Evolutionary conservation across 1,140 invertebrate genomes (phyloP).

Genomic region (Lycorma delicatula): DNA sequence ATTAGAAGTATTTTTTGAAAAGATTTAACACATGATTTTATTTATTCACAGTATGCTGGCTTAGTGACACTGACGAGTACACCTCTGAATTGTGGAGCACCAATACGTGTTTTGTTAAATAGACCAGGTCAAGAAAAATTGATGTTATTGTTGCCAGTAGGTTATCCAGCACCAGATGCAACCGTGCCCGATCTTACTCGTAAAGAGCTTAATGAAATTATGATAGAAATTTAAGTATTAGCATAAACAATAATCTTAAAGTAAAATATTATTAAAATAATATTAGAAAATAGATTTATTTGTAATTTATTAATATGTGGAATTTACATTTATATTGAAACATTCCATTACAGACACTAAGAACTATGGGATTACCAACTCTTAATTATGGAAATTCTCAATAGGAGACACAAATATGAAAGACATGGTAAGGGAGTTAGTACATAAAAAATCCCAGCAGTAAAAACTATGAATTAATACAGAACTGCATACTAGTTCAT

Average conservation of each 20-base stretch:
- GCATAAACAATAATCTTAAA: neutral
- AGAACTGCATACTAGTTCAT: too few relatives aligned
- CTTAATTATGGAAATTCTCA: too few relatives aligned
- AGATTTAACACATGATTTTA: neutral
- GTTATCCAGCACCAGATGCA: conserved; percentile 66
- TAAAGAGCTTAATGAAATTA: conserved; percentile 65
- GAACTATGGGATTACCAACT: too few relatives aligned
- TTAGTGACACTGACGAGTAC: conserved; percentile 78
- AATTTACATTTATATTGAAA: too few relatives aligned
- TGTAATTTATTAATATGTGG: too few relatives aligned
- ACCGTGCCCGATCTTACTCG: conserved; percentile 67
- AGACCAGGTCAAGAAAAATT: conserved; percentile 73
- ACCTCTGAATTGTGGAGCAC: conserved; percentile 77
- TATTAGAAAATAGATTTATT: too few relatives aligned
- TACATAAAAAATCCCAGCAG: too few relatives aligned
- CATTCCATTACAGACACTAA: too few relatives aligned
- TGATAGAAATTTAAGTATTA: conserved; percentile 43
- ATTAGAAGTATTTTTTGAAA: neutral
- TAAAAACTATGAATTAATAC: too few relatives aligned
- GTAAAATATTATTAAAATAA: too few relatives aligned
- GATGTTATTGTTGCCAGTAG: conserved; percentile 70
- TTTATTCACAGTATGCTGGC: conserved; percentile 58
- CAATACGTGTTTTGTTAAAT: conserved; percentile 57
- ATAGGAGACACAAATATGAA: too few relatives aligned
- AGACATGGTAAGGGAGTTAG: too few relatives aligned